phyloP scores from a whole-genome alignment of 2,888 invertebrate species.

The Lymantria monacha region DNA sequence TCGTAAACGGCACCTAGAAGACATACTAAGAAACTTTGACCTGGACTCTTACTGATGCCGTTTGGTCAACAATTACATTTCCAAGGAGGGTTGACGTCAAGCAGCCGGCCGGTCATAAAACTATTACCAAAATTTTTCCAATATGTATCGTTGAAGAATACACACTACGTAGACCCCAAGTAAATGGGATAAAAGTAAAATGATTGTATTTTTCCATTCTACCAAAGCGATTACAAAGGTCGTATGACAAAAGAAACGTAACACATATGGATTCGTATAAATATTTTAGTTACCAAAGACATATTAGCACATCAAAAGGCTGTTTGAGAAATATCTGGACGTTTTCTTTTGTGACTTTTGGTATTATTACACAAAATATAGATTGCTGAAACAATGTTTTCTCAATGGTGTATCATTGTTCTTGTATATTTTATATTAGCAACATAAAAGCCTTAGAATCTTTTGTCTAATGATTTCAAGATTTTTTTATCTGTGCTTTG shows the following conservation, averaged over 20 bases:
- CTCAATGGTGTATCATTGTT: background rate
- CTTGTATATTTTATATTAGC: background rate
- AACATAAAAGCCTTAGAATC: background rate
- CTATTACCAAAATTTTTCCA: no score
- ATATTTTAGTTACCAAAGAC: background rate
- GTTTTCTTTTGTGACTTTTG: background rate
- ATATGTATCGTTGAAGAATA: no score
- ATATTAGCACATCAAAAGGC: background rate
- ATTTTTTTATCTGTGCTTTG: no score
- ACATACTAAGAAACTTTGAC: no score
- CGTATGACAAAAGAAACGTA: background rate
- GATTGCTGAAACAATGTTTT: background rate
- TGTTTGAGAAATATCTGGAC: background rate
- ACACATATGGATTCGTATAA: background rate
- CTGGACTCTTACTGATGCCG: no score
- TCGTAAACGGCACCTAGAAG: no score
- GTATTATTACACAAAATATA: background rate
- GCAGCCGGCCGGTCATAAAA: no score
- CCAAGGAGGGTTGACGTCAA: no score
- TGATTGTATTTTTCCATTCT: background rate
- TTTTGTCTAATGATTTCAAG: no score
- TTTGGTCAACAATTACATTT: no score
- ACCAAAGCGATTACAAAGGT: background rate
- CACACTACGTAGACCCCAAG: no score
- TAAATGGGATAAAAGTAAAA: no score